Base-by-base conservation (phyloP, 1,140 invertebrate species). In the Hetaerina americana region DNA sequence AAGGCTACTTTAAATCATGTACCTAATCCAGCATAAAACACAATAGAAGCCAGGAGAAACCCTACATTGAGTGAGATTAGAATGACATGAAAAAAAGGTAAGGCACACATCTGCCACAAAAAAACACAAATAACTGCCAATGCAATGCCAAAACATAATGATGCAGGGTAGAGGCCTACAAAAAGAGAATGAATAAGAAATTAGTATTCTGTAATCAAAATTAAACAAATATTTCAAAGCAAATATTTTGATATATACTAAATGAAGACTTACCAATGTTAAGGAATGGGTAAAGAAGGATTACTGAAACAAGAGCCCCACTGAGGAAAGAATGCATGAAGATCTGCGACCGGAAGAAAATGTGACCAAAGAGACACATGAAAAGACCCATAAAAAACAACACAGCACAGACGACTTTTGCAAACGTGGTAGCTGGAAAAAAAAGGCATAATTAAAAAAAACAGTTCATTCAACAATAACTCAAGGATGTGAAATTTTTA, bases 321-420 rank as follows among this genome's bases (percentile, higher is more conserved):
- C 80, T 78, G 5, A 83, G 77, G 71, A 82, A 79, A 27, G 82
- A 83, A 18, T 84, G 73, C 3, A 87, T 73, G 74, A 87, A 87
- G 78, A 87, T 82, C 77, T 87, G 85, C 72, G 82, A 82, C 76
- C 85, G 86, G 76, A 89, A 87, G 77, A 85, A 87, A 22, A 81
- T 80, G 75, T 89, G 88, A 5, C 88, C 89, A 57, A 84, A 80
- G 76, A 86, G 84, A 72, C 84, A 85, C 0, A 86, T 73, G 71
- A 89, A 84, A 0, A 87, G 10, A 2, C 89, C 89, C 29, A 86
- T 71, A 74, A 89, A 83, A 10, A 88, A 73, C 5, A 85, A 75
- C 0, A 82, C 71, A 0, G 82, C 84, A 73, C 82, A 85, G 1
- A 87, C 74, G 2, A 84, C 74, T 75, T 83, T 82, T 15, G 84